phyloP scores from a whole-genome alignment of 2,113 vertebrate species.

The Phainopepla nitens region DNA sequence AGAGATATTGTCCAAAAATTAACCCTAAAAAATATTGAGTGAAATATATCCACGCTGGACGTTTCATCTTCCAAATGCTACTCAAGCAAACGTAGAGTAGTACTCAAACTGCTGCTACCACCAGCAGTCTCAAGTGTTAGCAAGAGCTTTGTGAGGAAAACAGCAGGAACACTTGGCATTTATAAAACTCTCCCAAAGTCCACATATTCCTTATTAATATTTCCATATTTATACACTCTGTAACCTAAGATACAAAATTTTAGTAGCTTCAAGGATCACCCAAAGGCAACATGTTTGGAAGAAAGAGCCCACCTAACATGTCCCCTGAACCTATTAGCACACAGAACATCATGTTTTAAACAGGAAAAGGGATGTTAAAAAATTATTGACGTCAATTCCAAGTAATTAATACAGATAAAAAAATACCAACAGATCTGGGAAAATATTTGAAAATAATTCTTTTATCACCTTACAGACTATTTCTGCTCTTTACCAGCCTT shows the following conservation, averaged over 20 bases:
- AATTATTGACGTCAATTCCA: neutral
- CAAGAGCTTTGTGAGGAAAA: neutral
- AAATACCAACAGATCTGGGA: neutral
- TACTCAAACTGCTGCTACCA: neutral
- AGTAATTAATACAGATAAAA: neutral
- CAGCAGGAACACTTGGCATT: neutral
- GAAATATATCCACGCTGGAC: neutral
- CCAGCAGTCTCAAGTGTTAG: neutral
- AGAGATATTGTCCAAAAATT: neutral
- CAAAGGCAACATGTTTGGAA: neutral
- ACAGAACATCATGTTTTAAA: neutral
- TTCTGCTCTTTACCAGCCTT: neutral
- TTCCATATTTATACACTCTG: neutral
- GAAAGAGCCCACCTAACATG: neutral
- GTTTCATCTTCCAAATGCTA: neutral
- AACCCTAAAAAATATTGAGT: neutral
- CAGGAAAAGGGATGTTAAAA: neutral
- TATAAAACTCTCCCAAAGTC: neutral
- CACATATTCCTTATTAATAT: neutral
- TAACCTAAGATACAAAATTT: neutral
- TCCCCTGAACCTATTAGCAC: neutral
- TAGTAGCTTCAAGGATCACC: neutral
- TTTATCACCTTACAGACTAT: neutral
- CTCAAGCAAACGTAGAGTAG: fast-evolving
- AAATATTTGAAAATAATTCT: neutral